Percentiles rank a stretch among this genome's conserved stretches.
Conservation (phyloP, 2,113 vertebrate species). For the Donacobius atricapilla region DNA sequence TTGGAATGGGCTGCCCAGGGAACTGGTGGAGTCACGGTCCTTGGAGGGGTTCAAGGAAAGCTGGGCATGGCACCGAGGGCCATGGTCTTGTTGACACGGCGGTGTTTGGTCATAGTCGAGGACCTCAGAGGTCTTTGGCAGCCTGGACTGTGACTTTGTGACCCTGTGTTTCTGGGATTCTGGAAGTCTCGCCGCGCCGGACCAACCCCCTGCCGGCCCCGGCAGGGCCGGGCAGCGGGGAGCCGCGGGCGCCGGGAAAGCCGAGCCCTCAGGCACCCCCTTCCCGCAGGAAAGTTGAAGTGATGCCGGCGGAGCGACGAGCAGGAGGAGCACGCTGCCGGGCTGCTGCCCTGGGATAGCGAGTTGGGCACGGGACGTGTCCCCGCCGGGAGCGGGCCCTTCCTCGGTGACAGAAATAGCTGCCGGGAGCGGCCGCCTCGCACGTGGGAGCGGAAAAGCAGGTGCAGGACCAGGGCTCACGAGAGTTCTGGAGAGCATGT, state of each 20-base stretch:
- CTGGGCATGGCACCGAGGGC: not conserved
- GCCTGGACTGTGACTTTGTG: not conserved
- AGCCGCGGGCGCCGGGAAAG: not conserved
- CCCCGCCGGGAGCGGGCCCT: not conserved
- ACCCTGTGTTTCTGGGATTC: not conserved
- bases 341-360: not conserved
- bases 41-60: not conserved
- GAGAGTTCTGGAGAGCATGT: not conserved
- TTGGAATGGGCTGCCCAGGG: not conserved
- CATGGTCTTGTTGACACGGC: not conserved
- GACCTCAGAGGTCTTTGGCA: not conserved
- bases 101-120: not conserved
- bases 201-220: accelerated
- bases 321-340: not conserved
- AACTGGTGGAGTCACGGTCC: not conserved
- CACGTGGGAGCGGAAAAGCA: not conserved
- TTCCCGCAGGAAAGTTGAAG: not conserved
- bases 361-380: not conserved
- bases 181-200: accelerated
- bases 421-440: not conserved
- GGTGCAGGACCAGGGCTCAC: not conserved
- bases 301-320: not conserved
- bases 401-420: not conserved
- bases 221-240: not conserved
- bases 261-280: not conserved